These are phyloP conservation scores for Phlogophora meticulosa DNA, from an alignment of 2,888 invertebrate genomes.

Conservation along the genomic window DNA sequence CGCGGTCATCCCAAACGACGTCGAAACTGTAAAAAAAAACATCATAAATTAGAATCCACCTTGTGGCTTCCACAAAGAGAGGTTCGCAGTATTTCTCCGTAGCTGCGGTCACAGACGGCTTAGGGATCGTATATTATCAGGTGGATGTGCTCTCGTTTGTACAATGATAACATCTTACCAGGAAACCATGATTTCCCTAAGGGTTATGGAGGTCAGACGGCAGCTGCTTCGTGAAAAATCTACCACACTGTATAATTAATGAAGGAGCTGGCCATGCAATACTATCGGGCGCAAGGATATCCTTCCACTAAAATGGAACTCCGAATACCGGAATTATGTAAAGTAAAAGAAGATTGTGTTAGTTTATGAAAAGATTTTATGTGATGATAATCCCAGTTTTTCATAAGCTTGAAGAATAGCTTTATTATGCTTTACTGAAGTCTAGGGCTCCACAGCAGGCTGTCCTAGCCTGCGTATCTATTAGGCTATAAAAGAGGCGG, in stretches of 20 bases:
- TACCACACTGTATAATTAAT: slow-evolving; percentile 45
- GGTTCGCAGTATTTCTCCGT: slow-evolving; percentile 11
- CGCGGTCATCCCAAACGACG: slow-evolving; percentile 93
- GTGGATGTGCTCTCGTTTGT: slow-evolving; percentile 39
- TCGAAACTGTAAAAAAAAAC: slow-evolving; percentile 89
- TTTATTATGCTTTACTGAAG: slow-evolving; percentile 21
- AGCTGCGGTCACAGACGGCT: slow-evolving; percentile 30
- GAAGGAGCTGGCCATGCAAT: slow-evolving; percentile 23
- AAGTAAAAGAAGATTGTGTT: slow-evolving; percentile 7
- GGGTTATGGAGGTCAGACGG: slow-evolving; percentile 48
- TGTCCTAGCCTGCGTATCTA: slow-evolving; percentile 15
- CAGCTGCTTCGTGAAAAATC: slow-evolving; percentile 39
- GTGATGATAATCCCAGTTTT: slow-evolving; percentile 13
- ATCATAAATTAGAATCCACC: slow-evolving; percentile 24
- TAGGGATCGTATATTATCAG: slow-evolving; percentile 46
- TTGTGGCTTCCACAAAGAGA: slow-evolving; percentile 3
- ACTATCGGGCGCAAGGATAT: slow-evolving; percentile 8
- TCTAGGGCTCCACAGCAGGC: slow-evolving; percentile 11
- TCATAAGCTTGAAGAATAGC: slow-evolving; percentile 33
- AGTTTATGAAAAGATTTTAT: slow-evolving; percentile 20
- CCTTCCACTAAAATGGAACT: slow-evolving; percentile 19
- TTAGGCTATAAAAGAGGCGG: slow-evolving; percentile 31
- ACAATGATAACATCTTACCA: slow-evolving; percentile 54
- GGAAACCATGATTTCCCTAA: slow-evolving; percentile 55
- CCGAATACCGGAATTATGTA: neutral